phyloP scores from a whole-genome alignment of 2,888 invertebrate species.

The Onthophagus sagittarius region DNA sequence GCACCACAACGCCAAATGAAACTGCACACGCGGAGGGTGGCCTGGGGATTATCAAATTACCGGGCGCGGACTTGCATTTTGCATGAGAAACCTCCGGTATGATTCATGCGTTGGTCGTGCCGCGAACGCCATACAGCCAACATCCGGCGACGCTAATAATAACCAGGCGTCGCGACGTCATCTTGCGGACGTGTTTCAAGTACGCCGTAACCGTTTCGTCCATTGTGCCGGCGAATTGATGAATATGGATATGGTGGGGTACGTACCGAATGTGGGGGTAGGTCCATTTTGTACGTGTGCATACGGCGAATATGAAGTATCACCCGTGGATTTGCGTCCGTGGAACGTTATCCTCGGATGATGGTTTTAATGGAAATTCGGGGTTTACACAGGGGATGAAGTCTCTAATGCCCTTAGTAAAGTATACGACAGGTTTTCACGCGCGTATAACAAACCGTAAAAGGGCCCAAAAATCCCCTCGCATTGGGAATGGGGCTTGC shows the following conservation, averaged over 20 bases:
- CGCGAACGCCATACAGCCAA: not conserved
- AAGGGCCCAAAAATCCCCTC: not conserved
- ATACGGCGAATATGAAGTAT: not conserved
- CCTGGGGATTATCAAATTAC: not conserved
- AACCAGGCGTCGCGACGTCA: not conserved
- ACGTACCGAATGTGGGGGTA: not conserved
- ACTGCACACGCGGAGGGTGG: not conserved
- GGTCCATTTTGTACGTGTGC: not conserved
- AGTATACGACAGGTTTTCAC: not conserved
- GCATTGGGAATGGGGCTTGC: not conserved
- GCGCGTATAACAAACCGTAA: not conserved
- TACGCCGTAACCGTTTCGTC: not conserved
- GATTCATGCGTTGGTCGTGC: not conserved
- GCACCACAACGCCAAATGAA: not conserved
- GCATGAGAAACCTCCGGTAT: not conserved
- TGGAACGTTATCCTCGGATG: not conserved
- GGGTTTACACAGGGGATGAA: not conserved
- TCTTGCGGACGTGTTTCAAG: not conserved
- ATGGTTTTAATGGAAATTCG: not conserved
- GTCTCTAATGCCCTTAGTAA: not conserved
- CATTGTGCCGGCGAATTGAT: not conserved
- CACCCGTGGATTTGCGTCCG: not conserved
- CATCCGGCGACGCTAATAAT: not conserved
- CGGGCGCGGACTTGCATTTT: not conserved
- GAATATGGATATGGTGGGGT: not conserved